A percentile compares a stretch with the other conserved stretches of the same genome.
phyloP scores from a whole-genome alignment of 1,140 invertebrate genomes.

The Procambarus virginalis region DNA sequence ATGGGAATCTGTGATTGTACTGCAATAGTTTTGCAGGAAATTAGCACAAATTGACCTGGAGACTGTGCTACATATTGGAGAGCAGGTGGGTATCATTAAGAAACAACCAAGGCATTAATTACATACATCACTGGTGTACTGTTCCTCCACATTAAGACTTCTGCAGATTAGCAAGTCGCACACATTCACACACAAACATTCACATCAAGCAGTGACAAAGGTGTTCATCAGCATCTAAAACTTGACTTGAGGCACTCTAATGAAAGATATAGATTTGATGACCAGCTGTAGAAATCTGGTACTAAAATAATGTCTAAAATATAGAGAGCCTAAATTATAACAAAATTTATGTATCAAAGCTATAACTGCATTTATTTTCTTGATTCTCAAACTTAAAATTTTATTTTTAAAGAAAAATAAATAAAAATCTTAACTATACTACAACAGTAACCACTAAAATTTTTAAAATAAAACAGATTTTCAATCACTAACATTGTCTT shows the following conservation, averaged over 20 bases:
- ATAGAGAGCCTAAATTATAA: background rate
- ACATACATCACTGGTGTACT: slow-evolving; percentile 49
- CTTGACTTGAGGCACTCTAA: slow-evolving; percentile 60
- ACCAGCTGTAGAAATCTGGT: slow-evolving; percentile 26
- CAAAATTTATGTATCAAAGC: background rate
- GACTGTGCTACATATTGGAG: slow-evolving; percentile 23
- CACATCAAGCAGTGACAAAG: slow-evolving; percentile 32
- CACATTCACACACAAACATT: slow-evolving; percentile 22
- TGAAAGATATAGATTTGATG: slow-evolving; percentile 42
- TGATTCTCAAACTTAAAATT: background rate
- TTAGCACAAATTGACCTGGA: slow-evolving; percentile 32
- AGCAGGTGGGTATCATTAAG: slow-evolving; percentile 53
- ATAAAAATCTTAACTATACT: slow-evolving; percentile 30
- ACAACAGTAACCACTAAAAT: slow-evolving; percentile 40
- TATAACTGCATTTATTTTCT: background rate
- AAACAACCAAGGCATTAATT: slow-evolving; percentile 57
- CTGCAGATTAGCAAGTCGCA: slow-evolving; percentile 47
- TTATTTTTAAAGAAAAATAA: background rate
- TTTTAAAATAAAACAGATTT: slow-evolving; percentile 44
- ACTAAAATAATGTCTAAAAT: background rate
- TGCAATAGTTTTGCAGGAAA: slow-evolving; percentile 6
- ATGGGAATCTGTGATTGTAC: slow-evolving; percentile 17
- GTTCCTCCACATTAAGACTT: slow-evolving; percentile 39
- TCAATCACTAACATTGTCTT: slow-evolving; percentile 52
- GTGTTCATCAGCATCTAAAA: slow-evolving; percentile 56